Evolutionary conservation across 2,888 invertebrate species (phyloP), one percentile per base, ranked within the genome.

Genomic region (Nomada goodeniana): DNA sequence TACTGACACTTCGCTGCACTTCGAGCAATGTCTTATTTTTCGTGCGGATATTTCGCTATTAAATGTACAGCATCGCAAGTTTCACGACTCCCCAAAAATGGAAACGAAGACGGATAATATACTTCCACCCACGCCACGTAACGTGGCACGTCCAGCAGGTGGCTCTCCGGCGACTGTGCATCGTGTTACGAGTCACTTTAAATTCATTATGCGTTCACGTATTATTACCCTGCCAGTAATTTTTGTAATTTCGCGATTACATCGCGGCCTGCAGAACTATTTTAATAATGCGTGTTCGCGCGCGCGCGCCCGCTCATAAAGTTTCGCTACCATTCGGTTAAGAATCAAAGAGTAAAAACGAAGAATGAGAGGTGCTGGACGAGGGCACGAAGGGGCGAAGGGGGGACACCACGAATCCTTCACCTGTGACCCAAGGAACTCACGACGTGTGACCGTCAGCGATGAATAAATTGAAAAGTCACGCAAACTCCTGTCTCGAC

Each of bases 341-440:
- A n/a, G 26, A 23, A 50, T 47, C 57, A 18, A 63, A 44, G 23
- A 20, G 36, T 36, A 29, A 23, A 36, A 44, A 57, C 55, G 65
- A 47, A 61, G 42, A 26, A 57, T 53, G 29, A 44, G 55, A 42
- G 29, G 47, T 59, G 29, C 50, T 5, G 23, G 10, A 42, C 26
- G 59, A 57, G 13, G 42, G 52, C 13, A 71, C n/a, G 72, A 44
- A 23, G 44, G 75, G 75, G 76, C 64, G 71, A 63, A 60, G 83
- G 76, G 76, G 85, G 81, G 76, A 76, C 68, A 76, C 88, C 86
- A 88, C 88, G 87, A 92, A 90, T 92, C 91, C 86, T 91, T 92
- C 91, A 91, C 90, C 91, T 92, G 91, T 92, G 92, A 91, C 91
- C 91, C 89, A 81, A 83, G 86, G 71, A 84, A 78, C 81, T 84